These are phyloP conservation scores for Leptinotarsa defecta DNA, from an alignment of 1,140 invertebrate species.

Conservation along the genomic window DNA sequence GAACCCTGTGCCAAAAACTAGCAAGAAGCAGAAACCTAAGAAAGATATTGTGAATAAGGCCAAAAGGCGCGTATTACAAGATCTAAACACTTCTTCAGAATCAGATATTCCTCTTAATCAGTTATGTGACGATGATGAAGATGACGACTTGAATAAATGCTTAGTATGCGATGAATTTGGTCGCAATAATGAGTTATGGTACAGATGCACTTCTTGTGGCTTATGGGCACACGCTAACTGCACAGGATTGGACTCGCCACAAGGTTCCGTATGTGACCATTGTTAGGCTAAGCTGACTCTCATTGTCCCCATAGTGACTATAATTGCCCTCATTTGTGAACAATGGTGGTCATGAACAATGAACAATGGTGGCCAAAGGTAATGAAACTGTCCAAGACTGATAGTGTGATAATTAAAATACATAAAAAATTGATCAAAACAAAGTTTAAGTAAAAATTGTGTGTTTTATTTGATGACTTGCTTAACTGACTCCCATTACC, in stretches of 20 bases:
- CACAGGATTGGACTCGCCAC: conserved; percentile 35
- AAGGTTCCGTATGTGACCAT: conserved; percentile 32
- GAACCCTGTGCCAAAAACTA: no score
- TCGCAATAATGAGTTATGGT: conserved; percentile 33
- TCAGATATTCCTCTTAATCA: conserved; percentile 17
- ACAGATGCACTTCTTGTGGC: conserved; percentile 35
- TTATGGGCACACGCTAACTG: conserved; percentile 36
- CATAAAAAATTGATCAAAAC: no score
- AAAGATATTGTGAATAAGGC: no score
- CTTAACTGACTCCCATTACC: no score
- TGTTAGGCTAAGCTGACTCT: conserved; percentile 17
- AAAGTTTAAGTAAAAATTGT: no score
- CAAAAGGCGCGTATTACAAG: no score
- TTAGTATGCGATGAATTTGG: conserved; percentile 33
- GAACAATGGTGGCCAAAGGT: conserved; percentile 2
- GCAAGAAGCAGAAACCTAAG: no score
- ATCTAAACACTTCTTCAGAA: conserved; percentile 20
- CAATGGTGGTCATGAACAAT: conserved; percentile 9
- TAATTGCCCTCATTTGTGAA: conserved; percentile 1
- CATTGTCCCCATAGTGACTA: conserved; percentile 17
- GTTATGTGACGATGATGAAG: conserved; percentile 39
- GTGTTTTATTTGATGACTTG: no score
- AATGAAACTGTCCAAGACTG: neutral
- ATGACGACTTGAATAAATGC: conserved; percentile 46
- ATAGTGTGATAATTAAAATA: no score